Evolutionary conservation across 2,888 invertebrate genomes (phyloP).

Genomic region (Noctua pronuba): DNA sequence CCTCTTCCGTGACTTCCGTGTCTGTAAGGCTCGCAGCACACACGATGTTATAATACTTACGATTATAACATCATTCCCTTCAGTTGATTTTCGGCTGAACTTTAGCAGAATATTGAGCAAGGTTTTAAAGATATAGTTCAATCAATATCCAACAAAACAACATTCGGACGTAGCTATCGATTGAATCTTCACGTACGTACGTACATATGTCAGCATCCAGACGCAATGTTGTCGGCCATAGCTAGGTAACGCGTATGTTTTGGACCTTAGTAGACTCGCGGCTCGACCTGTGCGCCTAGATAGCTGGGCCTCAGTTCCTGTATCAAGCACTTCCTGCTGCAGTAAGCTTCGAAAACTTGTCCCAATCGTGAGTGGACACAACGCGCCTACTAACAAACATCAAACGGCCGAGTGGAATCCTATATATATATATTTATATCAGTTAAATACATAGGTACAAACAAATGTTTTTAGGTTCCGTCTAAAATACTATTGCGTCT

Average conservation of each 20-base stretch:
- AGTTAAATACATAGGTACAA: too few relatives aligned
- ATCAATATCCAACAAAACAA: not conserved
- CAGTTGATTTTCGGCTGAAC: not conserved
- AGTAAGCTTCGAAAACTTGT: conserved; percentile 65
- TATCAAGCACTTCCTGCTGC: conserved; percentile 68
- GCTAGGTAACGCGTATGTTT: not conserved
- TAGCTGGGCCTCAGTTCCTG: conserved; percentile 67
- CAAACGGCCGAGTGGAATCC: not conserved
- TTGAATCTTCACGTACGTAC: not conserved
- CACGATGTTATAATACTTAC: conserved; percentile 18
- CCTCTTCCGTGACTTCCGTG: conserved; percentile 74
- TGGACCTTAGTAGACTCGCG: conserved; percentile 18
- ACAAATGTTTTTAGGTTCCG: not conserved
- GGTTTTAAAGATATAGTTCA: not conserved
- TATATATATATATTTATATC: too few relatives aligned
- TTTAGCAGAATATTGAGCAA: not conserved
- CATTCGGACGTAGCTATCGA: not conserved
- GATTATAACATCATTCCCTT: not conserved
- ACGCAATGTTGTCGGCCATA: not conserved
- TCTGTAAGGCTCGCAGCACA: conserved; percentile 55
- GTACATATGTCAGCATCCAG: not conserved
- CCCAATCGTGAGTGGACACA: conserved; percentile 57
- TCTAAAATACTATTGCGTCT: conserved; percentile 8
- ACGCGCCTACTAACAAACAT: conserved; percentile 30
- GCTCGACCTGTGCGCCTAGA: conserved; percentile 32